These are phyloP conservation scores for Drosophila sp. DNA, from an alignment of 1,140 invertebrate species.

Conservation along the genomic window DNA sequence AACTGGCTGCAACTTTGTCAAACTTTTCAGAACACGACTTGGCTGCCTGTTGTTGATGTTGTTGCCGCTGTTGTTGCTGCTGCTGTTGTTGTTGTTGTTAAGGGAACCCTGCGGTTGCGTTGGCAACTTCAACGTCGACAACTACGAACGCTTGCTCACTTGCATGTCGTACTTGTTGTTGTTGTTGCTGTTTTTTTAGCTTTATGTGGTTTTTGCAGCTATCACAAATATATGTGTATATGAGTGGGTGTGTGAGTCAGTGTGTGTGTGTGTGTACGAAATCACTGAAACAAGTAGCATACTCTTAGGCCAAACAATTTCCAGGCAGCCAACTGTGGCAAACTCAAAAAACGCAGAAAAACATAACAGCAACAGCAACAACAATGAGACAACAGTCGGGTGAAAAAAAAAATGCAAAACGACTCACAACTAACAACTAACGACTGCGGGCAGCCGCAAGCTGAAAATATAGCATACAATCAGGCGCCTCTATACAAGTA, in stretches of 20 bases:
- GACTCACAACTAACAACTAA: constrained; percentile 43
- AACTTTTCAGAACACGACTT: constrained; percentile 56
- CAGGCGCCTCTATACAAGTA: constrained; percentile 16
- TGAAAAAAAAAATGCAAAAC: constrained; percentile 44
- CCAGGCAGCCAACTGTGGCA: constrained; percentile 56
- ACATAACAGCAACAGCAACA: constrained; percentile 16
- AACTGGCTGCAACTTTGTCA: constrained; percentile 59
- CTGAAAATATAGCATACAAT: constrained; percentile 29
- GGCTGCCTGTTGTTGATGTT: constrained; percentile 18
- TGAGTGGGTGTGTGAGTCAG: constrained; percentile 15
- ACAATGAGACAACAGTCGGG: constrained; percentile 1
- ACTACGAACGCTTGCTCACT: constrained; percentile 55
- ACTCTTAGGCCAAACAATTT: constrained; percentile 75
- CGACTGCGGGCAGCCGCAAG: constrained; percentile 44
- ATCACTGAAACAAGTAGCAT: constrained; percentile 71
- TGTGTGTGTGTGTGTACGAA: constrained; percentile 45
- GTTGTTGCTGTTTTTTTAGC: constrained; percentile 39
- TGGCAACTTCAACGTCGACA: constrained; percentile 43
- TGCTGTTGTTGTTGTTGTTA: constrained; percentile 35
- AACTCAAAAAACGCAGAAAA: constrained; percentile 46
- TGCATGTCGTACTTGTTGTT: constrained; percentile 50
- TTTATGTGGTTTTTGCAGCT: constrained; percentile 64
- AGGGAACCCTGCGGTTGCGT: constrained; percentile 39
- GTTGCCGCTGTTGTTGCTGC: constrained; percentile 30
- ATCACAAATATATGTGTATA: constrained; percentile 22